Percentiles rank a stretch among this genome's conserved stretches.
These are phyloP conservation scores for Plotosus lineatus DNA, from an alignment of 2,113 vertebrate species.

Conservation along the genomic window DNA sequence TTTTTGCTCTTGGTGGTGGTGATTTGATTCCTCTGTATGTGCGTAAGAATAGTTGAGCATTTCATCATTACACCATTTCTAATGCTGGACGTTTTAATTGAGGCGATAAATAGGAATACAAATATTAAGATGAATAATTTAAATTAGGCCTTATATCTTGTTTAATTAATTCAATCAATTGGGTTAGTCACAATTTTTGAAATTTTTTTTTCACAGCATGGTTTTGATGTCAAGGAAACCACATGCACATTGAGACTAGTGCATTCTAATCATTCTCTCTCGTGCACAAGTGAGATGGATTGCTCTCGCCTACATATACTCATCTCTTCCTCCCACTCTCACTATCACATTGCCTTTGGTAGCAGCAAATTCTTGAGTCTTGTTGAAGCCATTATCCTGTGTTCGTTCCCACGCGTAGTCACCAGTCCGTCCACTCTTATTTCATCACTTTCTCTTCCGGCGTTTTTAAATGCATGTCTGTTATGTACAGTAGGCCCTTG, in stretches of 20 bases:
- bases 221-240: neutral
- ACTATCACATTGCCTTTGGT: conserved; percentile 8
- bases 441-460: conserved; percentile 3
- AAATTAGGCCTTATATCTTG: no score
- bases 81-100: no score
- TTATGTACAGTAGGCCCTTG: no score
- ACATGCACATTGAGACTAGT: neutral
- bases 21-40: no score
- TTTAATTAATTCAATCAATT: no score
- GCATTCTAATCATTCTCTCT: neutral
- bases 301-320: conserved; percentile 9
- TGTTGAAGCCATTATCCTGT: conserved; percentile 38
- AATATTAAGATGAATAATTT: no score
- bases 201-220: neutral
- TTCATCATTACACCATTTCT: no score
- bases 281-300: no score
- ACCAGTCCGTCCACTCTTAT: neutral
- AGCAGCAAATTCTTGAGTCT: conserved; percentile 35
- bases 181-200: no score
- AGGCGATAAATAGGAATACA: neutral
- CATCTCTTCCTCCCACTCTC: conserved; percentile 7
- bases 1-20: neutral
- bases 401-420: neutral
- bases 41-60: no score
- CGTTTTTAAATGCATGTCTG: no score